Conservation (phyloP, 2,797 vertebrate species). For the Buceros bicornis region DNA sequence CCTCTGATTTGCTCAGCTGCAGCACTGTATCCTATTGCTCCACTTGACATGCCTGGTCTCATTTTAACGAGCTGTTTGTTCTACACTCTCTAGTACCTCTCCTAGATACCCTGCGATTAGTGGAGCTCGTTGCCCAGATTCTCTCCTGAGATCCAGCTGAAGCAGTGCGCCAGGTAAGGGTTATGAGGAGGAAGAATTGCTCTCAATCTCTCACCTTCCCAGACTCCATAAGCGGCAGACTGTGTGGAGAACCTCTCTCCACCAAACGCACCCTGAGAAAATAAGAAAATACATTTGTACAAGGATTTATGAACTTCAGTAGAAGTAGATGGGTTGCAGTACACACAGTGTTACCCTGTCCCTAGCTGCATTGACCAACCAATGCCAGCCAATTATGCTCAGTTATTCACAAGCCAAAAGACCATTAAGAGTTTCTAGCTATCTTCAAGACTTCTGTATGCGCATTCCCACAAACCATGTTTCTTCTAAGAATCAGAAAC, state of each 20-base stretch:
- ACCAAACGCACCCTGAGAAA: constrained; percentile 91
- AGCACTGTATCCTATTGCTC: background rate
- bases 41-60: background rate
- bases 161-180: background rate
- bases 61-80: background rate
- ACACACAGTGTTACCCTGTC: background rate
- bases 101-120: background rate
- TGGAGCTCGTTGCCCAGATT: background rate
- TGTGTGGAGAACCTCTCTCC: constrained; percentile 95
- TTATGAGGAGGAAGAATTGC: background rate
- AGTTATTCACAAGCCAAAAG: background rate
- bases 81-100: background rate
- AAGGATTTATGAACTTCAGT: background rate
- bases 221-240: constrained; percentile 94
- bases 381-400: background rate
- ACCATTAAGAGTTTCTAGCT: background rate
- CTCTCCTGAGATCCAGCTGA: background rate
- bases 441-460: background rate
- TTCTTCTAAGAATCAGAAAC: background rate
- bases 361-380: background rate
- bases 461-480: background rate
- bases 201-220: constrained; percentile 87
- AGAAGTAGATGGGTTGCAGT: background rate
- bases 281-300: constrained; percentile 7
- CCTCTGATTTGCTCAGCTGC: background rate